Conservation (phyloP, 2,888 invertebrate genomes). For the Eubasilissa splendida region DNA sequence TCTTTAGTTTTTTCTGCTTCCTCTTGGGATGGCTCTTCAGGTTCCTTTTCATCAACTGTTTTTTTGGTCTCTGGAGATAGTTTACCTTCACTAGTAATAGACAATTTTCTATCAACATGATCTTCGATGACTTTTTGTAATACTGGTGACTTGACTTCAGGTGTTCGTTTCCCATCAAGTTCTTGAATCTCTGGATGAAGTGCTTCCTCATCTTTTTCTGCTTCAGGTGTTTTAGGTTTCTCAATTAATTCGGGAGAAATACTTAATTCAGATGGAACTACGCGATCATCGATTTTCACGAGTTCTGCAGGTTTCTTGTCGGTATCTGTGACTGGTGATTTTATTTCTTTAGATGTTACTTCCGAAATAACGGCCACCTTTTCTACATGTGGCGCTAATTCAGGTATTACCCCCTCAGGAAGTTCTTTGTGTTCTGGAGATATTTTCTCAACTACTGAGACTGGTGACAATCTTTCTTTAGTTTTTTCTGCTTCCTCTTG, state of each 20-base stretch:
- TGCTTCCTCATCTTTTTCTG: conserved; percentile 59
- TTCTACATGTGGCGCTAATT: not conserved
- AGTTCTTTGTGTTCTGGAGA: not conserved
- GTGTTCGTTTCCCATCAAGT: not conserved
- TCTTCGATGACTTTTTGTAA: not conserved
- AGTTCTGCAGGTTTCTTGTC: too few relatives aligned
- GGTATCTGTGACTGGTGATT: too few relatives aligned
- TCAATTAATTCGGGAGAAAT: not conserved
- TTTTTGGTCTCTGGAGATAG: too few relatives aligned
- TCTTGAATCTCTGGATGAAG: not conserved
- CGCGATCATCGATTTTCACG: too few relatives aligned
- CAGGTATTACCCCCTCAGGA: not conserved
- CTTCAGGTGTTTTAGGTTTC: conserved; percentile 62
- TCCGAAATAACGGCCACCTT: not conserved
- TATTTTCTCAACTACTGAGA: not conserved
- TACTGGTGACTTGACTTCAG: not conserved
- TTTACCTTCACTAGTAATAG: too few relatives aligned
- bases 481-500: too few relatives aligned
- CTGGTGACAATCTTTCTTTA: too few relatives aligned
- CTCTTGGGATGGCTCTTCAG: conserved; percentile 59
- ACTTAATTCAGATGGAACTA: not conserved
- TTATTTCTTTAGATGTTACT: too few relatives aligned
- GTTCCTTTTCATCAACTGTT: conserved; percentile 59
- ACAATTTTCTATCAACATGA: too few relatives aligned
- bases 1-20: not conserved